These are phyloP conservation scores for Amphibalanus amphitrite DNA, from an alignment of 1,140 invertebrate species.

Conservation along the genomic window DNA sequence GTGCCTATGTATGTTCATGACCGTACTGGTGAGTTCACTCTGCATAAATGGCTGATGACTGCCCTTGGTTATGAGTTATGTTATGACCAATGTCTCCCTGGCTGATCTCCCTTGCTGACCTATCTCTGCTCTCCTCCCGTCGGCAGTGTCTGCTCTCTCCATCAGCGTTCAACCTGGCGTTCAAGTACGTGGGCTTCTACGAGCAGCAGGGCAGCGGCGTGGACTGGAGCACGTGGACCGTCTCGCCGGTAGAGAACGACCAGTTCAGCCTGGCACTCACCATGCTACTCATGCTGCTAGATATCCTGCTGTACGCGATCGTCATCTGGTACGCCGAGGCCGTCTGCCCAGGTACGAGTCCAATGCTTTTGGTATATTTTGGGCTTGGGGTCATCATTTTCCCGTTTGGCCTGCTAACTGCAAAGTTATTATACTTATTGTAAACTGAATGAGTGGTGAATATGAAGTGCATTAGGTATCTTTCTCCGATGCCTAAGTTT, in stretches of 20 bases:
- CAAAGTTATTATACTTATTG: too few species aligned
- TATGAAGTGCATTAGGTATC: too few species aligned
- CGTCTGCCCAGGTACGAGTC: constrained; percentile 24
- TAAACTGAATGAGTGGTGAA: too few species aligned
- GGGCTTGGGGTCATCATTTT: too few species aligned
- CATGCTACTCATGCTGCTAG: constrained; percentile 17
- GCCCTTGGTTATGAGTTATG: neutral
- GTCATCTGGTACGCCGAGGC: constrained; percentile 21
- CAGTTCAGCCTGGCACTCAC: constrained; percentile 18
- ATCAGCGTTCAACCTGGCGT: constrained; percentile 23
- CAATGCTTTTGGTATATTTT: too few species aligned
- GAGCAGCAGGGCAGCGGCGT: constrained; percentile 24
- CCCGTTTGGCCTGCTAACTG: too few species aligned
- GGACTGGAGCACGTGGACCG: constrained; percentile 22
- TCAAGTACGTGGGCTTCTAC: constrained; percentile 29
- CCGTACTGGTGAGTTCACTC: neutral
- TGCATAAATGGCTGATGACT: neutral
- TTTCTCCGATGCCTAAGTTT: too few species aligned
- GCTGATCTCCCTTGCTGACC: neutral
- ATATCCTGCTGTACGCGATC: constrained; percentile 17
- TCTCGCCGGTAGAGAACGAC: constrained; percentile 23
- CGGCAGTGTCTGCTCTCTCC: constrained; percentile 21
- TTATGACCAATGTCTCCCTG: neutral
- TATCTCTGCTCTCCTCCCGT: neutral
- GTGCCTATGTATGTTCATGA: neutral